phyloP scores from a whole-genome alignment of 2,797 vertebrate species.

The Eidolon dupreanum region DNA sequence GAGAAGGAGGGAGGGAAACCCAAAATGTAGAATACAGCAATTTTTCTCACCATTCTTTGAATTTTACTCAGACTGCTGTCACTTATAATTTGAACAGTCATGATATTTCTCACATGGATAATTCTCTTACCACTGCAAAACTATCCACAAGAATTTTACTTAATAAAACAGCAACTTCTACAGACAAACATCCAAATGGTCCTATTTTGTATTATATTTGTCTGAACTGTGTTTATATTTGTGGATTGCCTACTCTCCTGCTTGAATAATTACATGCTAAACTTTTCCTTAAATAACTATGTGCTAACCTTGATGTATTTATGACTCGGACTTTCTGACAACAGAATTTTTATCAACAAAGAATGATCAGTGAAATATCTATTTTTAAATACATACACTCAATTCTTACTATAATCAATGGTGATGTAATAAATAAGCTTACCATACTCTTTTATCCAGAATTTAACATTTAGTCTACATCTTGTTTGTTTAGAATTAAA shows the following conservation, averaged over 20 bases:
- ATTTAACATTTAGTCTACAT: neutral
- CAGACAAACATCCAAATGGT: neutral
- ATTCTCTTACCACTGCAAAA: neutral
- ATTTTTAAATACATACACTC: neutral
- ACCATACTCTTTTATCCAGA: neutral
- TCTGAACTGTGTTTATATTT: neutral
- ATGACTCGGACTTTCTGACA: neutral
- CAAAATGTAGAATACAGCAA: neutral
- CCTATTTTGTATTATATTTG: neutral
- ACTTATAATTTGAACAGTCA: neutral
- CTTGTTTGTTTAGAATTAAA: neutral
- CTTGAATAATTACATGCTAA: neutral
- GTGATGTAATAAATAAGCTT: neutral
- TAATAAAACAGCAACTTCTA: neutral
- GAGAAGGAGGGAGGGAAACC: neutral
- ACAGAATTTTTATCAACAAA: neutral
- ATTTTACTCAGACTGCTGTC: neutral
- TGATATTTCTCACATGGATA: neutral
- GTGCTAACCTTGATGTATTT: neutral
- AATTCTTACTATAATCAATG: neutral
- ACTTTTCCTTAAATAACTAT: slow-evolving; percentile 27
- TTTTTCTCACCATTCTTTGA: neutral
- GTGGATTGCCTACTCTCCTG: neutral
- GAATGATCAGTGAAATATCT: neutral
- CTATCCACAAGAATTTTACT: neutral